Base-by-base conservation (phyloP, 1,140 invertebrate species). In the Steinernema khuongi region DNA sequence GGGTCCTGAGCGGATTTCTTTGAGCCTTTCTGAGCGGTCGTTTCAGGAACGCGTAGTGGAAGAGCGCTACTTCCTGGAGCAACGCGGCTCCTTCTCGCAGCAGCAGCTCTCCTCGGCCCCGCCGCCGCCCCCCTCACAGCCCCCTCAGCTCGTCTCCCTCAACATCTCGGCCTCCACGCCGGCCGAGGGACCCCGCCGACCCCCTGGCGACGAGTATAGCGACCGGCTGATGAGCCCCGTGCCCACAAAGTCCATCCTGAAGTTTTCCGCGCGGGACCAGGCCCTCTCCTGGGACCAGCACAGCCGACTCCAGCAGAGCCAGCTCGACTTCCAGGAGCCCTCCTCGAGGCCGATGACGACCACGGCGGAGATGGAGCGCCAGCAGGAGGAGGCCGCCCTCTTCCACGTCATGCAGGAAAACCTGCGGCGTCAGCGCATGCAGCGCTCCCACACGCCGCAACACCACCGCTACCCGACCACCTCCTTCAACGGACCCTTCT, bases 401-500 rank as follows among this genome's bases (percentile, higher is more conserved):
- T 60, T 72, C 7, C 67, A 71, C 31, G 75, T 79, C 30, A 84
- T 83, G 79, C 83, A 82, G 66, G 71, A 84, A 43, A 83, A 83
- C 74, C 74, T 83, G 36, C 73, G 73, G 67, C 68, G 68, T 32
- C 81, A 85, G 33, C 66, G 81, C 28, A 41, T 74, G 44, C 31
- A 70, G 33, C 30, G 74, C 14, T 33, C 74, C 69, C 36, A 41
- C 36, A 41, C 50, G 68, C 74, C 14, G 68, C 75, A 1, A 50
- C 43, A 26, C 77, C 76, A 31, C 68, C 31, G 33, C 71, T 74
- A 74, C 31, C 79, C 77, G 4, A 67, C 71, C 2, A 73, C 77
- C 31, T 71, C 73, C 26, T 85, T 85, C 68, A 83, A 85, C 70
- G 82, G 82, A 11, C 82, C 82, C 26, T 83, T 83, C 60, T 83